These are phyloP conservation scores for Plusia festucae DNA, from an alignment of 2,888 invertebrate genomes.

Conservation along the genomic window DNA sequence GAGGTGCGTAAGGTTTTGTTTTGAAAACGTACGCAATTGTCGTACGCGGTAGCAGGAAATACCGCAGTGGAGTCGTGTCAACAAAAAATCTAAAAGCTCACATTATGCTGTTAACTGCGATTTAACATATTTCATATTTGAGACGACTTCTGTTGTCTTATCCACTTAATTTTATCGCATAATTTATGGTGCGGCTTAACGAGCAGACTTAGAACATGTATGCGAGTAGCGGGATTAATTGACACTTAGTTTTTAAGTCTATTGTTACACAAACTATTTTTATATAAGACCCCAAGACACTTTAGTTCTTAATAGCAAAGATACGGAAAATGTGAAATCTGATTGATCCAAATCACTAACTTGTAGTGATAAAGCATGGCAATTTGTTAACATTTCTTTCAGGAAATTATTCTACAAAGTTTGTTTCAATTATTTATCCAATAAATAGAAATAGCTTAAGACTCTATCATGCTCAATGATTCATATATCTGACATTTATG, in stretches of 20 bases:
- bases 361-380: too few relatives aligned
- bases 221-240: slow-evolving; percentile 55
- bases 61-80: slow-evolving; percentile 81
- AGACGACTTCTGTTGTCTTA: slow-evolving; percentile 79
- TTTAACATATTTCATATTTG: slow-evolving; percentile 88
- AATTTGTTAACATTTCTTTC: too few relatives aligned
- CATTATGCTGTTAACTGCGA: slow-evolving; percentile 86
- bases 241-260: slow-evolving; percentile 46
- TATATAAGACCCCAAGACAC: slow-evolving; percentile 3
- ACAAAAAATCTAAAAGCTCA: slow-evolving; percentile 86
- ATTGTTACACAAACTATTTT: slow-evolving; percentile 43
- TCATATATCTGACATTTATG: too few relatives aligned
- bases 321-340: too few relatives aligned
- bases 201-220: slow-evolving; percentile 55
- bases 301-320: too few relatives aligned
- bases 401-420: too few relatives aligned
- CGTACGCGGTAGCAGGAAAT: slow-evolving; percentile 85
- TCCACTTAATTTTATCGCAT: slow-evolving; percentile 82
- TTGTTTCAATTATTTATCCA: too few relatives aligned
- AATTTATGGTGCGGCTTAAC: slow-evolving; percentile 62
- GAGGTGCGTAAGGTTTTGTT: slow-evolving; percentile 59
- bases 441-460: too few relatives aligned
- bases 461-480: too few relatives aligned
- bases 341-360: too few relatives aligned
- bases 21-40: slow-evolving; percentile 49